Conservation (phyloP, 2,888 invertebrate genomes). For the Hypercompe scribonia region DNA sequence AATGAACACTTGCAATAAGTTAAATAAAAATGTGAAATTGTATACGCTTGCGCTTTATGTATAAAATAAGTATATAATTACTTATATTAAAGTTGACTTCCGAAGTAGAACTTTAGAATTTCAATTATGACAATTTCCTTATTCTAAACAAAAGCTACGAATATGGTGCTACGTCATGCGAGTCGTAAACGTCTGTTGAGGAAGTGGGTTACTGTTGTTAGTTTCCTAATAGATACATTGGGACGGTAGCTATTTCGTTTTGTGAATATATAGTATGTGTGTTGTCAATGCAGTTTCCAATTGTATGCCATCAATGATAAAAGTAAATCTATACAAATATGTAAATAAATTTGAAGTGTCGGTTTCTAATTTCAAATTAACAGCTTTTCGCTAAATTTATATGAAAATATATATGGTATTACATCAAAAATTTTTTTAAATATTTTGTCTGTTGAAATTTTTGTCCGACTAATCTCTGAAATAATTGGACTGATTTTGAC, state of each 20-base stretch:
- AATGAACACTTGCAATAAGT: constrained; percentile 37
- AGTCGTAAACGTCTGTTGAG: constrained; percentile 19
- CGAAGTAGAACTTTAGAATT: constrained; percentile 8
- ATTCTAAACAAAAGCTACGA: neutral
- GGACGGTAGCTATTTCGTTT: neutral
- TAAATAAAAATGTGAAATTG: constrained; percentile 30
- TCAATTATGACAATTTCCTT: neutral
- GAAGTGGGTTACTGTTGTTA: constrained; percentile 16
- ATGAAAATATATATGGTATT: no score
- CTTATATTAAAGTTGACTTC: neutral
- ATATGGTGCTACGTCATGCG: constrained; percentile 9
- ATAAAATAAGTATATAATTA: no score
- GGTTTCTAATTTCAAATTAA: no score
- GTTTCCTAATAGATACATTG: constrained; percentile 11
- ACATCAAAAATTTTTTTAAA: no score
- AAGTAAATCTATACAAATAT: no score
- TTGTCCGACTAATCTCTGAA: no score
- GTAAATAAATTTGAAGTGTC: no score
- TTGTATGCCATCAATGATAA: neutral
- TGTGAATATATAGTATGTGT: neutral
- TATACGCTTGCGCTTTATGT: constrained; percentile 14
- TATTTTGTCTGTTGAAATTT: no score
- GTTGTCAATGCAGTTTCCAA: neutral
- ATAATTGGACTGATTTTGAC: no score
- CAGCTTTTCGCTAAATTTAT: no score